phyloP scores from a whole-genome alignment of 37 sponge, comb jelly and placozoan species.

The Spongilla lacustris region DNA sequence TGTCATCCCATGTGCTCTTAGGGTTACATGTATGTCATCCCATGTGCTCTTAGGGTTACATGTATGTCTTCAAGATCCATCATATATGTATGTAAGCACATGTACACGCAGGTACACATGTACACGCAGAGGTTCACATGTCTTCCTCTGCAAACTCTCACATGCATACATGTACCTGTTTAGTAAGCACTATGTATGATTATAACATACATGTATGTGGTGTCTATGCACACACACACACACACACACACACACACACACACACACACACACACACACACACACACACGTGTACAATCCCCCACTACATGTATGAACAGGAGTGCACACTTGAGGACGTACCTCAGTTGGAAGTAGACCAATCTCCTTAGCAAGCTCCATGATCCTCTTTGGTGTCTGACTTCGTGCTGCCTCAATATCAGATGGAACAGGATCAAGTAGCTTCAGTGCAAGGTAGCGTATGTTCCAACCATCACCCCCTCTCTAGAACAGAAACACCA shows the following conservation, averaged over 20 bases:
- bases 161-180: too few relatives aligned
- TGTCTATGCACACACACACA: too few relatives aligned
- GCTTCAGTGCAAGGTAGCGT: slow-evolving; percentile 74
- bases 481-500: neutral
- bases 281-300: too few relatives aligned
- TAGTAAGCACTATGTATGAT: too few relatives aligned
- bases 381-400: slow-evolving; percentile 87
- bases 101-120: slow-evolving; percentile 17
- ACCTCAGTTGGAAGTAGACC: slow-evolving; percentile 83
- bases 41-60: too few relatives aligned
- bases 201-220: too few relatives aligned
- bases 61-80: too few relatives aligned
- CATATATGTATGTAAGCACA: neutral
- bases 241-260: neutral
- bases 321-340: neutral
- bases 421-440: slow-evolving; percentile 84
- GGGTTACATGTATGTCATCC: too few relatives aligned
- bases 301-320: too few relatives aligned
- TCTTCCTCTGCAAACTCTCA: too few relatives aligned
- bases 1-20: too few relatives aligned
- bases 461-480: slow-evolving; percentile 63
- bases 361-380: slow-evolving; percentile 83
- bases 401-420: slow-evolving; percentile 82
- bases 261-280: slow-evolving; percentile 25
- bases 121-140: too few relatives aligned